phyloP scores from a whole-genome alignment of 1,140 invertebrate genomes.

The Drosophila dunni region DNA sequence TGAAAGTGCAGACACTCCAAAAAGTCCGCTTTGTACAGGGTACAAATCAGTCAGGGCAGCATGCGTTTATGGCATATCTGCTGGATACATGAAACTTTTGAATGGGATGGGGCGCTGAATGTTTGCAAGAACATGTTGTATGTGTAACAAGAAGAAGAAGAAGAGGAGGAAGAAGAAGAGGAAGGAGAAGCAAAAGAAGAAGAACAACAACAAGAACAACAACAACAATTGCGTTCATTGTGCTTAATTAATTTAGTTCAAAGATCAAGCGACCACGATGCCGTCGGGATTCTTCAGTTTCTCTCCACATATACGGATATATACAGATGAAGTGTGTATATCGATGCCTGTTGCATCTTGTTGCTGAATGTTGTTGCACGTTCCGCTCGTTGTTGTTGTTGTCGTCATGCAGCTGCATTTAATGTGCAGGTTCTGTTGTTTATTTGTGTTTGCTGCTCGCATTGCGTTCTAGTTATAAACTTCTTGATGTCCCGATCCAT shows the following conservation, averaged over 20 bases:
- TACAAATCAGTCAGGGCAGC: constrained; percentile 1
- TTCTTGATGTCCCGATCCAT: constrained; percentile 29
- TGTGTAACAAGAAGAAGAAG: too few relatives aligned
- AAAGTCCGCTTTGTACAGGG: background rate
- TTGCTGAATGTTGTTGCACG: background rate
- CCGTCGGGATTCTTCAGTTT: constrained; percentile 61
- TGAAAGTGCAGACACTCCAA: background rate
- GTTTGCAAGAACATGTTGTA: constrained; percentile 3
- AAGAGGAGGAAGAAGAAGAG: background rate
- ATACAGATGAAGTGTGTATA: background rate
- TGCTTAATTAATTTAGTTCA: constrained; percentile 84
- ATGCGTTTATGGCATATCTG: constrained; percentile 50
- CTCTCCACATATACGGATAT: background rate
- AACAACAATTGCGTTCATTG: constrained; percentile 83
- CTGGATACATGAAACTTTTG: constrained; percentile 57
- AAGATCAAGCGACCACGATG: constrained; percentile 76
- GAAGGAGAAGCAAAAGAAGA: background rate
- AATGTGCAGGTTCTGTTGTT: constrained; percentile 43
- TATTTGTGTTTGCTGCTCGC: constrained; percentile 31
- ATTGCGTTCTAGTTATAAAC: constrained; percentile 40
- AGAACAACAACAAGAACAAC: constrained; percentile 18
- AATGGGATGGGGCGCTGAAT: background rate
- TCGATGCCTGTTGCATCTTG: constrained; percentile 27
- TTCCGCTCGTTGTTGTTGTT: constrained; percentile 10
- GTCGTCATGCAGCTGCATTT: constrained; percentile 35